Evolutionary conservation across 2,797 vertebrate genomes (phyloP).

Genomic region (Melanotaenia pygmaea): DNA sequence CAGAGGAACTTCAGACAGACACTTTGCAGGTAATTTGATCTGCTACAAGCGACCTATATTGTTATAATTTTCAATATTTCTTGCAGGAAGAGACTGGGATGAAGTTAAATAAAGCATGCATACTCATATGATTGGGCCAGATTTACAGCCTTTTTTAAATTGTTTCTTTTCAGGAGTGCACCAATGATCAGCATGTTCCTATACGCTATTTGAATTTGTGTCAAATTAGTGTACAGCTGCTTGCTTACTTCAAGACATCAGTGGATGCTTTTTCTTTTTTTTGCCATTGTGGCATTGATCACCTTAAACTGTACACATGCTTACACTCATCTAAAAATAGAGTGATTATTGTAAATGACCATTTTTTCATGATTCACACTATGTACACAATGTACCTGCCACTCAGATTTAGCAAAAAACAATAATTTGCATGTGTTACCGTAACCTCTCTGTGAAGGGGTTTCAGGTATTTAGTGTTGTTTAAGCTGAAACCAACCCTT

Average conservation of each 20-base stretch:
- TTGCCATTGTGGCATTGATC: conserved; percentile 8
- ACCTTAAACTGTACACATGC: conserved; percentile 7
- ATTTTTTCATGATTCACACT: neutral
- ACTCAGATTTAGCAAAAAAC: neutral
- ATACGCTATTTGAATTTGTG: conserved; percentile 12
- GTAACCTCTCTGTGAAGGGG: neutral
- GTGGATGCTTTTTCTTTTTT: neutral
- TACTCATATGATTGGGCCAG: conserved; percentile 56
- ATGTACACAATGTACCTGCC: conserved; percentile 29
- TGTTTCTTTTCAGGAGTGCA: conserved; percentile 34
- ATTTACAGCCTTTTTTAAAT: conserved; percentile 58
- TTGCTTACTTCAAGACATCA: conserved; percentile 5
- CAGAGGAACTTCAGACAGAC: conserved; percentile 91
- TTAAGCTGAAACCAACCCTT: conserved; percentile 38
- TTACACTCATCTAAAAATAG: neutral
- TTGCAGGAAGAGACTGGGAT: conserved; percentile 8
- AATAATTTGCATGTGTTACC: conserved; percentile 21
- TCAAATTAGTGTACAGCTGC: neutral
- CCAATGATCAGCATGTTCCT: conserved; percentile 37
- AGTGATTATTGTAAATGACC: neutral
- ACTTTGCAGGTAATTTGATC: conserved; percentile 88
- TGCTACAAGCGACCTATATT: neutral
- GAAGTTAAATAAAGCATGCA: neutral
- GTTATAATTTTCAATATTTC: neutral
- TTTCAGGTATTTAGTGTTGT: conserved; percentile 25